These are phyloP conservation scores for Liopterus haemorrhoidalis DNA, from an alignment of 2,888 invertebrate genomes.

Conservation along the genomic window DNA sequence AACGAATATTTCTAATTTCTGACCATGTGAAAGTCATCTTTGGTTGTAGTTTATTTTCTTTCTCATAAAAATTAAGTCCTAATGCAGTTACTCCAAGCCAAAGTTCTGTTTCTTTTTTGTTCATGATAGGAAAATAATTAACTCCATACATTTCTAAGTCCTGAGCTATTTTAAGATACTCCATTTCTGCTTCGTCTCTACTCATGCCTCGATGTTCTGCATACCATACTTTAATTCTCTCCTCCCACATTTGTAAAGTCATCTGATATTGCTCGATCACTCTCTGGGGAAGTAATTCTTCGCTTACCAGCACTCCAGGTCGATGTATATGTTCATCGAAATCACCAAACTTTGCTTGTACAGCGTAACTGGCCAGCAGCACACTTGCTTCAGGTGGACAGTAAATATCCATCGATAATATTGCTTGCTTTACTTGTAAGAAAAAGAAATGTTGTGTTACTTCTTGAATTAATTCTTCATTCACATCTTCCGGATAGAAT, in stretches of 20 bases:
- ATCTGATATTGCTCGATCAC: conserved; percentile 99
- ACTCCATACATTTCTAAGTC: conserved; percentile 97
- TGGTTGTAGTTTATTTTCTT: conserved; percentile 88
- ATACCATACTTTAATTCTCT: conserved; percentile 95
- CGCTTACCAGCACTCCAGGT: conserved; percentile 86
- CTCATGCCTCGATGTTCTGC: conserved; percentile 96
- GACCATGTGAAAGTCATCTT: conserved; percentile 98
- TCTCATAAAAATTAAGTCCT: conserved; percentile 91
- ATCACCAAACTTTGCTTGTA: conserved; percentile 97
- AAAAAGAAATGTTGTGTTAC: conserved; percentile 97
- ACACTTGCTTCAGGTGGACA: conserved; percentile 98
- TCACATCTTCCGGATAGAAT: conserved; percentile 96
- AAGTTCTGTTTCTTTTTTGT: conserved; percentile 93
- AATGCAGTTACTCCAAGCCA: conserved; percentile 92
- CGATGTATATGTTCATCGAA: conserved; percentile 86
- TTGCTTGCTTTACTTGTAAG: conserved; percentile 93
- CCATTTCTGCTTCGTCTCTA: conserved; percentile 97
- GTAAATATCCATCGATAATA: conserved; percentile 97
- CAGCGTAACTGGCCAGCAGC: conserved; percentile 92
- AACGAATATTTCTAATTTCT: conserved; percentile 96
- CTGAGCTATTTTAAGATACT: conserved; percentile 96
- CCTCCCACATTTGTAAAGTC: conserved; percentile 99
- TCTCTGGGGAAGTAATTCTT: conserved; percentile 86
- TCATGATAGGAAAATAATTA: conserved; percentile 93
- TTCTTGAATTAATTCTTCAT: conserved; percentile 96